Evolutionary conservation across 2,797 vertebrate species (phyloP), one percentile per base, ranked within the genome.

Genomic region (Spinus olivaceus): DNA sequence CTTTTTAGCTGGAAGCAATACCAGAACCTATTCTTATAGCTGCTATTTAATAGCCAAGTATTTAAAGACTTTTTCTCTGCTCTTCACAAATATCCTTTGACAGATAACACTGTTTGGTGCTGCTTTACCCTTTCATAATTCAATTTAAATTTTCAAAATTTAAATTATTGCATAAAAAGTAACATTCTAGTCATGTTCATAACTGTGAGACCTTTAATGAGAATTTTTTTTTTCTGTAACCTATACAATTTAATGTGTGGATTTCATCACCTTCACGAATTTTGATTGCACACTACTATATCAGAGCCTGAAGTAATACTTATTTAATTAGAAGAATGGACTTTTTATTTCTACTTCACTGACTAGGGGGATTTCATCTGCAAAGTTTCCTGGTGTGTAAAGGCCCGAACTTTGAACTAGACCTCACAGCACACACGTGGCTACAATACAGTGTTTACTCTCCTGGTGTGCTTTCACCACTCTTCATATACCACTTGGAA

Each of bases 361-460:
- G 44, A n/a, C 44, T 59, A 17, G 18, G 20, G 20, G 12, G 35
- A n/a, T 76, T 91, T 82, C 30, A 54, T 14, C 47, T 33, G 12
- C 32, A 73, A 49, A 44, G 3, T 71, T 71, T 74, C 8, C 20
- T 42, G 27, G 12, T 30, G 8, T 32, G 46, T n/a, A 39, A 76
- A 74, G 15, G 28, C 39, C 46, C 59, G 42, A 79, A 79, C 17
- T 65, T 76, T 79, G 70, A 88, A 44, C 21, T 54, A 57, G n/a
- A 47, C 33, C 14, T 71, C 47, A 23, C 8, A 63, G 7, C 0
- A 0, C 8, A n/a, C 17, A 10, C 5, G 12, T 22, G 72, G 64
- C 18, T 83, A 39, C 2, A 12, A n/a, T 14, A 69, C 35, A 37
- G 9, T 37, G 8, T 41, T 82, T 49, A 14, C 6, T 60, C n/a